Conservation (phyloP, 2,797 vertebrate genomes). For the Silurus lanzhouensis region DNA sequence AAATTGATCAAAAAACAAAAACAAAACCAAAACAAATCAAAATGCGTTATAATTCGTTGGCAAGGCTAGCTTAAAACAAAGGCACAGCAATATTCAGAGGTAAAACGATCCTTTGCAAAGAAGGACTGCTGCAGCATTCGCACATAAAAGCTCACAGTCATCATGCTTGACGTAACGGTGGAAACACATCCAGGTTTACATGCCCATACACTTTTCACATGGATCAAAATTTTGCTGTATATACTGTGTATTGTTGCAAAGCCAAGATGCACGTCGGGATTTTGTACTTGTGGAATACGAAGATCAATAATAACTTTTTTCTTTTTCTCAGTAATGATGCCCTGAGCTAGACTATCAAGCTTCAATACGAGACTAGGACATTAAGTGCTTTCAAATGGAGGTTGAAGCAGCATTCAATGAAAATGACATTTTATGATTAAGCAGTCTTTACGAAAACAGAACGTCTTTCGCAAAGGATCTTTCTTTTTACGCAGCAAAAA, state of each 20-base stretch:
- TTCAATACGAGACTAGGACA: constrained; percentile 50
- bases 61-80: constrained; percentile 85
- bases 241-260: background rate
- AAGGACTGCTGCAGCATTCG: constrained; percentile 72
- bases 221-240: constrained; percentile 18
- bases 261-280: constrained; percentile 5
- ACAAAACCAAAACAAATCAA: constrained; percentile 60
- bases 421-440: constrained; percentile 57
- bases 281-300: constrained; percentile 11
- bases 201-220: constrained; percentile 28
- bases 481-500: constrained; percentile 71
- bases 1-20: constrained; percentile 68
- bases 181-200: constrained; percentile 12
- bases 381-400: constrained; percentile 61
- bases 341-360: constrained; percentile 69
- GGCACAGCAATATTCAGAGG: constrained; percentile 84
- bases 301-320: background rate
- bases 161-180: constrained; percentile 58
- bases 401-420: constrained; percentile 59
- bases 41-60: constrained; percentile 73
- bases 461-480: constrained; percentile 73
- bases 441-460: constrained; percentile 64
- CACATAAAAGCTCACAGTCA: constrained; percentile 45
- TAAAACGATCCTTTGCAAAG: constrained; percentile 78
- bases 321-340: constrained; percentile 46